Base-by-base conservation (phyloP, 2,797 vertebrate genomes). In the Malurus splendens region DNA sequence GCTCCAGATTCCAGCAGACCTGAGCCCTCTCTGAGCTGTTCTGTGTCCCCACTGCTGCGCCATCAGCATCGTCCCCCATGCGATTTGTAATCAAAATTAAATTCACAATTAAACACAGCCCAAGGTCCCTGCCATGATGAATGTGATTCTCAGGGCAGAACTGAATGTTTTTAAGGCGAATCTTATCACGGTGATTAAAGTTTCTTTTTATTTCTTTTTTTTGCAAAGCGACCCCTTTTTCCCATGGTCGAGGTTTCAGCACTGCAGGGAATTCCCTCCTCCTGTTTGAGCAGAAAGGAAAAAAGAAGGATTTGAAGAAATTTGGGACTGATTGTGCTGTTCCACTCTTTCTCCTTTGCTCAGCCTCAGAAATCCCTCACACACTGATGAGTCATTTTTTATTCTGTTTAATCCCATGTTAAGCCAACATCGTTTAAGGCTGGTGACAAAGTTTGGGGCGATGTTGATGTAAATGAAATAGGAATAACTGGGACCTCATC, bases 131-230 rank as follows among this genome's bases (percentile, higher is more conserved):
- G 19, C 2, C 62, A n/a, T 33, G 57, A 30, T 61, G 61, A 61
- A 72, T 5, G 72, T 50, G 66, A 10, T 65, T 64, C 9, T 45
- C 75, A 5, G 68, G 72, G 61, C 75, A 77, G 78, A 60, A 44
- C 47, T 24, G 23, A 25, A 41, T 15, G n/a, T 70, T 93, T 89
- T 72, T 74, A 47, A 73, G 89, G 85, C 27, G 66, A 86, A 38
- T 80, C 56, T 96, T 95, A 96, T 96, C 94, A 38, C 11, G 1
- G 60, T 17, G 89, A 92, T 95, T 94, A 93, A 90, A 93, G 86
- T 90, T 91, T 41, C 78, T 33, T 78, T 81, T 32, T 76, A 8
- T 56, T 93, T 67, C 36, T 62, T 22, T 76, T 3, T 64, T 92
- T 74, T 81, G 86, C 82, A 79, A 79, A 33, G 36, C 5, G 36